Base-by-base conservation (phyloP, 2,113 vertebrate genomes). In the Aepyceros melampus region DNA sequence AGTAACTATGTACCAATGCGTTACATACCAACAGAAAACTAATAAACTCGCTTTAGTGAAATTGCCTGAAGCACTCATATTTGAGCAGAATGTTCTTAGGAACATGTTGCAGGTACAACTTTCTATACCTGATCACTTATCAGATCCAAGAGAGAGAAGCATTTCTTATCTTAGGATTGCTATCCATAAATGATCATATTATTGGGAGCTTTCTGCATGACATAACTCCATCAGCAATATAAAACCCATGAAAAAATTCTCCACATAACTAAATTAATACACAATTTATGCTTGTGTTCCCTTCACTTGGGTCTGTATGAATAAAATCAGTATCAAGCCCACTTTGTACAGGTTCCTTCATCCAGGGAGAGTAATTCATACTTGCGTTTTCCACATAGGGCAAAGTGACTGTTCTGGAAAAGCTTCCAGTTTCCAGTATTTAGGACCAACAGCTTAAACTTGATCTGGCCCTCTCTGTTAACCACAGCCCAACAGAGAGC, bases 301-400 rank as follows among this genome's bases (percentile, higher is more conserved):
- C 47, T 36, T 49, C 7, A 2, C 40, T 19, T 0, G 31, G 31
- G 43, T 45, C 36, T 58, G 7, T 49, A 31, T 43, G 36, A 95
- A 43, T 83, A 60, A 92, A 12, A 92, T 19, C 11, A 33, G n/a
- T 36, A 83, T 71, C 58, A 40, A n/a, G 92, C 33, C 47, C 19
- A n/a, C 74, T 94, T 53, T 82, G 84, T 23, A 13, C 40, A 17
- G 21, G 36, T 10, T 49, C 36, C 74, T 95, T 92, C 49, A 55
- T 49, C 60, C 76, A 94, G 64, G 49, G 53, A 88, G 91, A 94
- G 90, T 91, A 96, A 98, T 86, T 58, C 90, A 95, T 10, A 95
- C 97, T 89, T 78, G 43, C 53, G 25, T 98, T 98, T 98, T 98
- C 98, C 92, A 94, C 58, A 58, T 1, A 58, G 47, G 51, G 51